Base-by-base conservation (phyloP, 2,113 vertebrate genomes). In the Seriola rivoliana region DNA sequence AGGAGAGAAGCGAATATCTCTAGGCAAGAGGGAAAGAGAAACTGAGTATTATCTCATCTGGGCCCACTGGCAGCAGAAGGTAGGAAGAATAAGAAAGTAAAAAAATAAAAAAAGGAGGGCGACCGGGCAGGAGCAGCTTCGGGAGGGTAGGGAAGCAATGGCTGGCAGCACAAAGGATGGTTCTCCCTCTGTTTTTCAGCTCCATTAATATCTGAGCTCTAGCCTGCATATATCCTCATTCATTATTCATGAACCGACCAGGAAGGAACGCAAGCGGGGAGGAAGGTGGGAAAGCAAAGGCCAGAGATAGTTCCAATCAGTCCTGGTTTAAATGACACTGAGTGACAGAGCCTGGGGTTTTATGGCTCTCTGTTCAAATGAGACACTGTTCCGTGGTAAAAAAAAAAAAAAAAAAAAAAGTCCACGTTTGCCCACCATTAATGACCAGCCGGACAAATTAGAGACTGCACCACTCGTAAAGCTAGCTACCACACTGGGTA, bases 201-300 rank as follows among this genome's bases (percentile, higher is more conserved):
- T 95, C 96, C 97, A 98, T 98, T 99, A 97, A 96, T 96, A 96
- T 96, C 95, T 91, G 93, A 89, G 94, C 90, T 94, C 94, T 85
- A 93, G 88, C 91, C 92, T 95, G 96, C 95, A 95, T 96, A 95
- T 95, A 96, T 96, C 95, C 95, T 97, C 97, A 98, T 98, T 97
- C 96, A 98, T 98, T 98, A 99, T 99, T 99, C 97, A 99, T 98
- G 95, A 95, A 93, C 87, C 95, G 93, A 92, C 96, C 96, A 96
- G 96, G 95, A 95, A 96, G 65, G 81, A 85, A 80, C 63, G 75
- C 81, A 65, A 90, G 91, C 80, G 23, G 85, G 81, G 88, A 91
- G 83, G 89, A 90, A 90, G 92, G 89, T 85, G 79, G 82, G 93
- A 95, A 97, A 96, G 96, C 96, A 96, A 97, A 97, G 97, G 97